Evolutionary conservation across 2,888 invertebrate genomes (phyloP).

Genomic region (Ichneumoninae sp.): DNA sequence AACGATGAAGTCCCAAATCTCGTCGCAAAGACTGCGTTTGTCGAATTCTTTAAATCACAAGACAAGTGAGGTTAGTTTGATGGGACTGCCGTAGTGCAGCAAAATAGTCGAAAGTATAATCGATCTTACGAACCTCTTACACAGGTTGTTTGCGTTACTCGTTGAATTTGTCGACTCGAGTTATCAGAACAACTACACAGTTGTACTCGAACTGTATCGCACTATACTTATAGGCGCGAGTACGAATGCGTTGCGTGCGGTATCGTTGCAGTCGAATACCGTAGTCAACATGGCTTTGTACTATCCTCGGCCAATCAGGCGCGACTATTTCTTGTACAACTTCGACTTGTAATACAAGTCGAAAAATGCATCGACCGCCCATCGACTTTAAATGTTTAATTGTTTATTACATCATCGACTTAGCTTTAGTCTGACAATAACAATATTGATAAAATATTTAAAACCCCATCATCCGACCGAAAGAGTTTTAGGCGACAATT

Average conservation of each 20-base stretch:
- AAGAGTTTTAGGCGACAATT: background rate
- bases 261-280: conserved; percentile 7
- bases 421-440: background rate
- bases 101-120: background rate
- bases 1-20: background rate
- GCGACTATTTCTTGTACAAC: background rate
- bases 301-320: background rate
- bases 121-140: background rate
- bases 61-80: conserved; percentile 3
- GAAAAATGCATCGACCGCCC: background rate
- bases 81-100: background rate
- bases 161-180: background rate
- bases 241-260: background rate
- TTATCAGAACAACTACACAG: background rate
- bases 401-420: background rate
- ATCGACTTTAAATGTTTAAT: background rate
- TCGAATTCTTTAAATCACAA: background rate
- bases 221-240: background rate
- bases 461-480: background rate
- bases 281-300: background rate
- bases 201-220: background rate
- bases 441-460: background rate
- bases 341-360: background rate
- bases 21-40: background rate
- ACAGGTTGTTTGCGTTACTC: background rate